Evolutionary conservation across 2,113 vertebrate species (phyloP).

Genomic region (Proterorhinus semilunaris): DNA sequence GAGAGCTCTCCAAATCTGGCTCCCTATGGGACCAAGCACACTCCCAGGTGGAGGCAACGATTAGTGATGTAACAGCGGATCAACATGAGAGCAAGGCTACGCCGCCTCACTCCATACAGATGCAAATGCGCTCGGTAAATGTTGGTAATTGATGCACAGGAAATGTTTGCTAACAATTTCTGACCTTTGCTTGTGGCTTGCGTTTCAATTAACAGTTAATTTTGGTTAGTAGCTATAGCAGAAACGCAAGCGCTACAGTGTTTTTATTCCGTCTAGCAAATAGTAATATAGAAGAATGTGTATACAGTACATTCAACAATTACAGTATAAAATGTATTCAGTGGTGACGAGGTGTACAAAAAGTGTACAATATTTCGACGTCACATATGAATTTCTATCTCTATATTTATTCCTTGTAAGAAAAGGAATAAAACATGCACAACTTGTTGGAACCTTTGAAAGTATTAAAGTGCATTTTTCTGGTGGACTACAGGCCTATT

Average conservation of each 20-base stretch:
- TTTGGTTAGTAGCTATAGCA: no score
- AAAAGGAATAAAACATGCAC: no score
- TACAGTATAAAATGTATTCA: no score
- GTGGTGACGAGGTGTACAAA: no score
- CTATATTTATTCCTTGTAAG: no score
- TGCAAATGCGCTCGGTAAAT: not conserved
- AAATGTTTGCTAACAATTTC: conserved; percentile 1
- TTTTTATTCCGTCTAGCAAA: not conserved
- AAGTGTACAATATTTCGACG: no score
- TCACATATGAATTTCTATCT: no score
- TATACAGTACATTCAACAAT: no score
- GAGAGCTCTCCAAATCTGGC: conserved; percentile 21
- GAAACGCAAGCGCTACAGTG: not conserved
- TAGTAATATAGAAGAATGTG: not conserved
- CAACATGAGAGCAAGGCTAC: conserved; percentile 15
- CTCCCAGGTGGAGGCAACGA: conserved; percentile 29
- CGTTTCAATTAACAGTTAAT: not conserved
- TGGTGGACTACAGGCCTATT: no score
- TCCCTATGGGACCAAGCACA: conserved; percentile 29
- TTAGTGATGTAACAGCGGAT: conserved; percentile 12
- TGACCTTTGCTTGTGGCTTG: not conserved
- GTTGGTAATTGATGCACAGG: not conserved
- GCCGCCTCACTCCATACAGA: not conserved
- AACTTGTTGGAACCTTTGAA: no score
- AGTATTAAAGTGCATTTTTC: no score